Evolutionary conservation across 2,113 vertebrate genomes (phyloP), one percentile per base, ranked within the genome.

Genomic region (Gobiocypris rarus): DNA sequence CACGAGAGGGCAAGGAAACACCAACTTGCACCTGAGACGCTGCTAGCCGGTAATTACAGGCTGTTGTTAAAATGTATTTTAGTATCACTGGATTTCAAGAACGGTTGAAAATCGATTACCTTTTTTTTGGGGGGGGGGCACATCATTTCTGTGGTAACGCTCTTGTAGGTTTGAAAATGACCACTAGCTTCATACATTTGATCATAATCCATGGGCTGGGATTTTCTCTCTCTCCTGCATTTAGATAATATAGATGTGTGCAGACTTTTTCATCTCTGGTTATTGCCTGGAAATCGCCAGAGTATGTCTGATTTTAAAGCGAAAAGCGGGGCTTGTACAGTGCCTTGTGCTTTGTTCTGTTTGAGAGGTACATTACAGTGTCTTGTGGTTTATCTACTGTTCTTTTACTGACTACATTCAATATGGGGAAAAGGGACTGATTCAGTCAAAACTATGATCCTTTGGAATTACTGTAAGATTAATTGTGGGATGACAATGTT

Each of bases 401-500:
- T 71, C 65, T 71, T 84, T 52, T 65, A 54, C 13, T 31, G 26
- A 67, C 4, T 78, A 82, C 22, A 9, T 69, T 48, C 50, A 54
- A 79, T 54, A 77, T 34, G 59, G 31, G 41, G 43, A 9, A 45
- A 54, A 13, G 31, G n/a, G 9, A 81, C 28, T 26, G 28, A n/a
- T 81, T 65, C 69, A 77, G 54, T 78, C 31, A 54, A 11, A 50
- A 19, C 43, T 54, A 56, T 38, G 31, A 76, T 65, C 2, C 34
- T 74, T 83, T 65, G 56, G 34, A 70, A 31, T 43, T 73, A 59
- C 85, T 84, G 45, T 54, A 71, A 63, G 24, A 56, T 80, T 85
- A 82, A 80, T 83, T 86, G 77, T 88, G 82, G 86, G 81, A 81
- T 84, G 85, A 82, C 13, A 67, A 76, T 89, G 86, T 90, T 93